Base-by-base conservation (phyloP, 2,113 vertebrate genomes). In the Poicephalus gulielmi region DNA sequence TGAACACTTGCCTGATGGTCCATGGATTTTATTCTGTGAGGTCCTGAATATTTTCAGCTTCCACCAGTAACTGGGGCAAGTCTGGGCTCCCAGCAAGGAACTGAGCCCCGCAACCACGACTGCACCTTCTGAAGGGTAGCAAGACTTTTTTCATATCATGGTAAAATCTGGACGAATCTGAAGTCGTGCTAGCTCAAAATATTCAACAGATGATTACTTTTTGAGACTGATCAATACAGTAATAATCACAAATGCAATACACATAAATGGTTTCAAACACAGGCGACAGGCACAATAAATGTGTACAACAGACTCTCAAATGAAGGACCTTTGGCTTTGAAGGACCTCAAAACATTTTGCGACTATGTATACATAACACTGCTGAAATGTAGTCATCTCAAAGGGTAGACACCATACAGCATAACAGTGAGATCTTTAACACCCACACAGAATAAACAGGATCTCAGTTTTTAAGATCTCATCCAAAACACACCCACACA, bases 401-500 rank as follows among this genome's bases (percentile, higher is more conserved):
- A 76, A 91, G 63, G 57, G 49, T 18, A 85, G 70, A 90, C 37
- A 80, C 44, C 73, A 41, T 20, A 60, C 0, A 86, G 47, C 24
- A 0, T 49, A 92, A 87, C 66, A 89, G 52, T 44, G 63, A 87
- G 69, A 92, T 82, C 86, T 95, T 88, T 46, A 76, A 85, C 87
- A 52, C 78, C 81, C 84, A 83, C 74, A 30, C 19, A 90, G 52
- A 85, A 95, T 68, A 94, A 96, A 94, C 41, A 88, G 49, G 49
- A 85, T 83, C 89, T 88, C 81, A 57, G 41, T 77, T 94, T 94
- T 89, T 71, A 69, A 80, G 41, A 52, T 43, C 74, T 66, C 62
- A 73, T 92, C 84, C 90, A 96, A 92, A 95, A 94, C 57, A 93
- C 67, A 77, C 87, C 92, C 78, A 90, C 84, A 59, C 6, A 85